These are phyloP conservation scores for Asobara japonica DNA, from an alignment of 1,140 invertebrate species.

Conservation along the genomic window DNA sequence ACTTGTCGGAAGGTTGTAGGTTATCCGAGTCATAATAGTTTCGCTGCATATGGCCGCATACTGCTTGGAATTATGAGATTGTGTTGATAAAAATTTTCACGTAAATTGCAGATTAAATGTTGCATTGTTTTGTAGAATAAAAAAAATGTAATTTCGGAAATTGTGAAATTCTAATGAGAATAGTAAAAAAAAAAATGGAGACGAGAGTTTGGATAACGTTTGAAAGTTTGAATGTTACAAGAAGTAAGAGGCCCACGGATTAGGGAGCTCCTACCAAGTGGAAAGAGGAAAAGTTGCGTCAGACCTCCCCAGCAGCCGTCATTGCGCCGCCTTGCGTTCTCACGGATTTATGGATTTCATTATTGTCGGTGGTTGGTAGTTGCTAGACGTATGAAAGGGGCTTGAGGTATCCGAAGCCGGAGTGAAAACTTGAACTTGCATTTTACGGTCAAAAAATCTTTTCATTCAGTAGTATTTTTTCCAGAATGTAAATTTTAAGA, in stretches of 20 bases:
- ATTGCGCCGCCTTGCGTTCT: slow-evolving; percentile 42
- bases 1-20: neutral
- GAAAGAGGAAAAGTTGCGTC: slow-evolving; percentile 33
- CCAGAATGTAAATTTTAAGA: slow-evolving; percentile 24
- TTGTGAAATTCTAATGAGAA: neutral
- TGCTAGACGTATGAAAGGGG: slow-evolving; percentile 26
- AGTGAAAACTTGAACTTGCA: slow-evolving; percentile 39
- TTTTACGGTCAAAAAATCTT: slow-evolving; percentile 41
- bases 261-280: slow-evolving; percentile 33
- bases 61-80: neutral
- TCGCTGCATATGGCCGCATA: neutral
- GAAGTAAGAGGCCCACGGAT: slow-evolving; percentile 1
- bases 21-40: neutral
- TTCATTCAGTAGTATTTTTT: slow-evolving; percentile 21
- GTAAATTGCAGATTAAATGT: neutral
- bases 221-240: neutral
- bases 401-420: slow-evolving; percentile 21
- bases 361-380: slow-evolving; percentile 44
- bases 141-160: neutral
- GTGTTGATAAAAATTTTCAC: neutral
- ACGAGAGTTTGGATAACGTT: neutral
- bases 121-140: neutral
- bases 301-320: slow-evolving; percentile 24
- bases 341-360: slow-evolving; percentile 52
- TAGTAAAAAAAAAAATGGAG: too few relatives aligned